phyloP scores from a whole-genome alignment of 2,888 invertebrate genomes.

The Drosophila setosimentum region DNA sequence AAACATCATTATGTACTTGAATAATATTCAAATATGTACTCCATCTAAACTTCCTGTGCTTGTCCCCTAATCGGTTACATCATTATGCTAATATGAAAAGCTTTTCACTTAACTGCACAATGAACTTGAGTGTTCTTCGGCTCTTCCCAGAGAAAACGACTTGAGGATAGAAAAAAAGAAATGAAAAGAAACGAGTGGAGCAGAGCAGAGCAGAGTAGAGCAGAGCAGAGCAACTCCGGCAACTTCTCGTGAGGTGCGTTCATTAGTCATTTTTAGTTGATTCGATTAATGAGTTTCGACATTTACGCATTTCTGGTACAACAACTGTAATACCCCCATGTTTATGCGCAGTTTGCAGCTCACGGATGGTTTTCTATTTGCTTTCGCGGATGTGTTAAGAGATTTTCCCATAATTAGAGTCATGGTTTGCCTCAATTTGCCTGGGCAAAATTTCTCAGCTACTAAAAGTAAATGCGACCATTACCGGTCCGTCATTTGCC shows the following conservation, averaged over 20 bases:
- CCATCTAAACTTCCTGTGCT: conserved; percentile 19
- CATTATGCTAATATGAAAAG: conserved; percentile 4
- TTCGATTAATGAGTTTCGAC: conserved; percentile 79
- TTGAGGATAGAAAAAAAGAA: not conserved
- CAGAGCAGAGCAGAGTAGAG: not conserved
- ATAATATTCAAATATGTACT: conserved; percentile 8
- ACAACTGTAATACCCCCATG: conserved; percentile 5
- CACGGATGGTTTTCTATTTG: conserved; percentile 47
- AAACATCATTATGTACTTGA: not conserved
- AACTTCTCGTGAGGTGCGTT: conserved; percentile 50
- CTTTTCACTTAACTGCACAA: conserved; percentile 20
- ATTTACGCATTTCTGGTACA: conserved; percentile 60
- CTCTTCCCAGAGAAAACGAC: not conserved
- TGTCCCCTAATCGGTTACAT: not conserved
- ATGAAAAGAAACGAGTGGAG: not conserved
- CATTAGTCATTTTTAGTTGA: conserved; percentile 78
- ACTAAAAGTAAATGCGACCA: conserved; percentile 74
- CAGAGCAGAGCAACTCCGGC: conserved; percentile 11
- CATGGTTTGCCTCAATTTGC: conserved; percentile 60
- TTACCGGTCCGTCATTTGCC: conserved; percentile 72
- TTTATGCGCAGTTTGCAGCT: conserved; percentile 10
- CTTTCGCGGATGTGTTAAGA: conserved; percentile 66
- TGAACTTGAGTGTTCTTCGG: conserved; percentile 10
- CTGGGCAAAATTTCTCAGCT: conserved; percentile 73
- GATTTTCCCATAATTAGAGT: conserved; percentile 80